phyloP scores from a whole-genome alignment of 1,140 invertebrate species.

The Papilio polyxenes region DNA sequence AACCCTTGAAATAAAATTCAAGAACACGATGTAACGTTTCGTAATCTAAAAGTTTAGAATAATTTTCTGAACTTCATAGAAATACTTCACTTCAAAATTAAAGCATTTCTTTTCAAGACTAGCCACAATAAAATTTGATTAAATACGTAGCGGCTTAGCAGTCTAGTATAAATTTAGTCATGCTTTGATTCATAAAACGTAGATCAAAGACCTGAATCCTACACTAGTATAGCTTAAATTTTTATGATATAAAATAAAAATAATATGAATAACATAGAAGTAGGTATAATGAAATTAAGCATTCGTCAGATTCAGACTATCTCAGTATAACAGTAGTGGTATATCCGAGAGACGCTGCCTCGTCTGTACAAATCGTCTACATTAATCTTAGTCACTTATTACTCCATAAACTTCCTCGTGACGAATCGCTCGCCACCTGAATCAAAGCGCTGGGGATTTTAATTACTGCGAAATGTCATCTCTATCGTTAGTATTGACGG shows the following conservation, averaged over 20 bases:
- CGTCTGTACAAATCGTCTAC: constrained; percentile 56
- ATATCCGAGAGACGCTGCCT: constrained; percentile 44
- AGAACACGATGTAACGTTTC: too few species aligned
- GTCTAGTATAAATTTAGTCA: too few species aligned
- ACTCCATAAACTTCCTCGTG: constrained; percentile 57
- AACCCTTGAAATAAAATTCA: too few species aligned
- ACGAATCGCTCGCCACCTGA: constrained; percentile 51
- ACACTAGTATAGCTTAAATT: background rate
- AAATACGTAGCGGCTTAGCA: too few species aligned
- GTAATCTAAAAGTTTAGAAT: too few species aligned
- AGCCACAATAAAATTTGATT: too few species aligned
- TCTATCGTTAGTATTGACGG: constrained; percentile 19
- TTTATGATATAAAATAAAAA: background rate
- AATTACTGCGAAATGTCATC: constrained; percentile 33
- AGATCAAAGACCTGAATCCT: background rate
- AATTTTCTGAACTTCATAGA: too few species aligned
- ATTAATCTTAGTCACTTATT: constrained; percentile 66
- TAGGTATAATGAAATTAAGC: background rate
- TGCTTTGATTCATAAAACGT: background rate
- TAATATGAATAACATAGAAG: background rate
- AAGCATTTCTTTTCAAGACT: too few species aligned
- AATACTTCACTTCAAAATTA: too few species aligned
- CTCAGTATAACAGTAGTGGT: background rate
- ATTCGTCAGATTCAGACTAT: constrained; percentile 16
- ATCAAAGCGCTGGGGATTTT: constrained; percentile 37